phyloP scores from a whole-genome alignment of 2,888 invertebrate genomes.

The Microctonus brassicae region DNA sequence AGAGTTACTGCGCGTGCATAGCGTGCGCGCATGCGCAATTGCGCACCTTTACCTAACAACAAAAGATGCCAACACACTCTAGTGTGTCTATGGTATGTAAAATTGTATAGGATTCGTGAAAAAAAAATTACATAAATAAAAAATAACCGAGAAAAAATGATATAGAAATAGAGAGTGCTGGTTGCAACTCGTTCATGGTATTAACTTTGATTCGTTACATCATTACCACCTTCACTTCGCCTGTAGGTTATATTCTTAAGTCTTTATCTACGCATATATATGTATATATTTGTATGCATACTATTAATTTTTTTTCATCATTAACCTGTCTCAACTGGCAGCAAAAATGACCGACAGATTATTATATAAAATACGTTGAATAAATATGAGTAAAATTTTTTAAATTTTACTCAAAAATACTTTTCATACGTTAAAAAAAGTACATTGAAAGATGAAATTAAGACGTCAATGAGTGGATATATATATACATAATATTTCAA shows the following conservation, averaged over 20 bases:
- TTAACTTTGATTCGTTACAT: slow-evolving; percentile 33
- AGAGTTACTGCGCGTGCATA: neutral
- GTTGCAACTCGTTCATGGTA: slow-evolving; percentile 5
- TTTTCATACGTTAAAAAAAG: too few relatives aligned
- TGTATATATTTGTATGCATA: too few relatives aligned
- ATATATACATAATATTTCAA: too few relatives aligned
- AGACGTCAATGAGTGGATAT: too few relatives aligned
- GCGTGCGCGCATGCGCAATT: neutral
- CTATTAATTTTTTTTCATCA: too few relatives aligned
- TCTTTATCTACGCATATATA: neutral
- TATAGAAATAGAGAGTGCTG: neutral
- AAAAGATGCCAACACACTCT: slow-evolving; percentile 1
- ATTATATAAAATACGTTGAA: too few relatives aligned
- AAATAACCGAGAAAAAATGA: too few relatives aligned
- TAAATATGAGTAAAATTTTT: too few relatives aligned
- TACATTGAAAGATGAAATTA: too few relatives aligned
- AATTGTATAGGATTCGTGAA: slow-evolving; percentile 1
- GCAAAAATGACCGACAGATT: too few relatives aligned
- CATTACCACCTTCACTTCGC: slow-evolving; percentile 42
- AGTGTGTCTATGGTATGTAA: neutral
- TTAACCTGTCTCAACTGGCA: too few relatives aligned
- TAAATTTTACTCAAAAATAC: too few relatives aligned
- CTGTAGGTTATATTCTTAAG: slow-evolving; percentile 16
- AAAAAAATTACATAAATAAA: neutral
- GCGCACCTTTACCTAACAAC: slow-evolving; percentile 1